Base-by-base conservation (phyloP, 2,888 invertebrate genomes). In the Nymphalis polychloros region DNA sequence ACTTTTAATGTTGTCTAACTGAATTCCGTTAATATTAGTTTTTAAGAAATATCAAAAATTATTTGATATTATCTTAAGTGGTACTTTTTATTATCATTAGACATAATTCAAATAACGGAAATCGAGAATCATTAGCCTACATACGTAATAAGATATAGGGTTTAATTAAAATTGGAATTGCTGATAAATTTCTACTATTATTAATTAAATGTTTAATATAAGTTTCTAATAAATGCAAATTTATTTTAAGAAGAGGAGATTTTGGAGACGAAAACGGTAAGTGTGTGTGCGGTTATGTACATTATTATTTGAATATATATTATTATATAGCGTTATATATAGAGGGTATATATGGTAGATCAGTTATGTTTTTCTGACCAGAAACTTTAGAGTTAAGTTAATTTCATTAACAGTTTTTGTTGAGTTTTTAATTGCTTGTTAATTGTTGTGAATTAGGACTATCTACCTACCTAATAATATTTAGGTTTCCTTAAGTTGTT, bases 81-180 rank as follows among this genome's bases (percentile, higher is more conserved):
- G 16, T 57, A 19, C 19, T 57, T 41, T 41, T 31, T 35, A 19
- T 41, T 27, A 35, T 19, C 41, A 41, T 57, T 53, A 17, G 10
- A 20, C 17, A 53, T 27, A 27, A 53, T 53, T 57, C 41, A 41
- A 57, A 41, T 57, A 57, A 19, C 57, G 35, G 35, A 57, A 41
- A 41, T 41, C 13, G 13, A 41, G 8, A 31, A 19, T 19, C 53
- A 55, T 55, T 55, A 55, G 31, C 53, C 31, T 27, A 50, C 50
- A 27, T 53, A 53, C n/a, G 57, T 41, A 57, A 35, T 41, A 6
- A 57, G 16, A 57, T 57, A 17, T 57, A 57, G 57, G 57, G 41
- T 41, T 57, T 57, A 57, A 41, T 57, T 57, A 57, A 41, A 57
- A 57, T 4, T 57, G 35, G 19, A 31, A 55, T 31, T 31, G 10